Conservation (phyloP, 2,888 invertebrate species). For the Amblyjoppa fuscipennis region DNA sequence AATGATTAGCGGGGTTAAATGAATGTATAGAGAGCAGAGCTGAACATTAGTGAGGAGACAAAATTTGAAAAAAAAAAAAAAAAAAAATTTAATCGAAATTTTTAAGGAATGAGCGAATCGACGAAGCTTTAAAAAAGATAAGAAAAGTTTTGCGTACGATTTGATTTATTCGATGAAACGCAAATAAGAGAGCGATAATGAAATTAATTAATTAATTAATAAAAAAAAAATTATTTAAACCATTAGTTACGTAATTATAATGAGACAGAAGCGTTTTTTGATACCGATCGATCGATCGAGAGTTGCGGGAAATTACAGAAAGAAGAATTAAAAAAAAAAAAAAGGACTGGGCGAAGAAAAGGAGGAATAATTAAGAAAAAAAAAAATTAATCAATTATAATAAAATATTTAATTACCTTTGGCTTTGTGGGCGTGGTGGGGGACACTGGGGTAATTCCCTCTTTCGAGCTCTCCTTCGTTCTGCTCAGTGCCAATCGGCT, state of each 20-base stretch:
- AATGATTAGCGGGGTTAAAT: conserved; percentile 42
- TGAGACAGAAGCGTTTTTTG: conserved; percentile 60
- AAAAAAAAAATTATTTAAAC: conserved; percentile 19
- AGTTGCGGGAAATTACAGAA: conserved; percentile 59
- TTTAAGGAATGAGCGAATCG: background rate
- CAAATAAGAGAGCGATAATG: conserved; percentile 16
- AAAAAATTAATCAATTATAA: background rate
- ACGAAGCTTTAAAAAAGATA: conserved; percentile 34
- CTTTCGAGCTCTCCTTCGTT: conserved; percentile 81
- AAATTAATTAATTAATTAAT: conserved; percentile 5
- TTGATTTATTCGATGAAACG: conserved; percentile 20
- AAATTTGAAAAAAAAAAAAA: background rate
- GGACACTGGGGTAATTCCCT: conserved; percentile 83
- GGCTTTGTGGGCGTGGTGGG: conserved; percentile 85
- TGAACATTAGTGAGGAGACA: conserved; percentile 5
- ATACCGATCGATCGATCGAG: conserved; percentile 50
- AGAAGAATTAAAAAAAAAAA: conserved; percentile 51
- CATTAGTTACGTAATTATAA: conserved; percentile 14
- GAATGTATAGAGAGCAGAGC: background rate
- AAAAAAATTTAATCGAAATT: background rate
- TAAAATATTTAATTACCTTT: conserved; percentile 84
- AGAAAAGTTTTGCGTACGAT: conserved; percentile 14
- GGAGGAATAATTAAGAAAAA: conserved; percentile 26
- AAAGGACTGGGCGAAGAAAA: conserved; percentile 14
- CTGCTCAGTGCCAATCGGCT: conserved; percentile 86